A percentile compares a stretch with the other conserved stretches of the same genome.
phyloP scores from a whole-genome alignment of 2,797 vertebrate genomes.

The Poecilia velifera region DNA sequence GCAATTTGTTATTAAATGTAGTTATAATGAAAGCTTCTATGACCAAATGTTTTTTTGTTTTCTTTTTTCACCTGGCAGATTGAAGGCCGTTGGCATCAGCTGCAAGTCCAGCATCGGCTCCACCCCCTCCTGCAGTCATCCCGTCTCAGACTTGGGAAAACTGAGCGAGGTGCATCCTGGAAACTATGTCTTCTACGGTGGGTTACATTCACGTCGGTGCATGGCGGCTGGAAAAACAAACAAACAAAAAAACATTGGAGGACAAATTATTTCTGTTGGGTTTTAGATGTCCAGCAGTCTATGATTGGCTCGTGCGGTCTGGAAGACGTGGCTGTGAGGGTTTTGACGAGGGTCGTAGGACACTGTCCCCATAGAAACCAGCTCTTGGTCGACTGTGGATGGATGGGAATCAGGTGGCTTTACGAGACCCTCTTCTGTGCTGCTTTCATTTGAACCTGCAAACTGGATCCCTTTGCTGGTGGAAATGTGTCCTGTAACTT shows the following conservation, averaged over 20 bases:
- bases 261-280: not conserved
- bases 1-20: not conserved
- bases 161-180: conserved; percentile 89
- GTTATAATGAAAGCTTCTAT: not conserved
- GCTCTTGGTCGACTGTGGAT: conserved; percentile 87
- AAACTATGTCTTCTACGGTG: conserved; percentile 87
- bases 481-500: not conserved
- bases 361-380: conserved; percentile 87
- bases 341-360: conserved; percentile 84
- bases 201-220: not conserved
- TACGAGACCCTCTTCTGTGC: not conserved
- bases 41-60: not conserved
- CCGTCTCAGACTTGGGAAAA: conserved; percentile 82
- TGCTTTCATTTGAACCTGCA: not conserved
- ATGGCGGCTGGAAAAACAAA: not conserved
- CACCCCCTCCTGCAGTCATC: conserved; percentile 87
- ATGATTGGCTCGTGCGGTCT: conserved; percentile 83
- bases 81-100: conserved; percentile 78
- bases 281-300: conserved; percentile 86
- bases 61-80: conserved; percentile 62
- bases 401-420: conserved; percentile 78
- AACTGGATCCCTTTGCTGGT: not conserved
- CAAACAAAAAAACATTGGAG: not conserved
- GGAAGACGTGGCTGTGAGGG: conserved; percentile 85
- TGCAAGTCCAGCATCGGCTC: conserved; percentile 88